Percentiles rank a stretch among this genome's conserved stretches.
These are phyloP conservation scores for Naja naja DNA, from an alignment of 2,113 vertebrate species.

Conservation along the genomic window DNA sequence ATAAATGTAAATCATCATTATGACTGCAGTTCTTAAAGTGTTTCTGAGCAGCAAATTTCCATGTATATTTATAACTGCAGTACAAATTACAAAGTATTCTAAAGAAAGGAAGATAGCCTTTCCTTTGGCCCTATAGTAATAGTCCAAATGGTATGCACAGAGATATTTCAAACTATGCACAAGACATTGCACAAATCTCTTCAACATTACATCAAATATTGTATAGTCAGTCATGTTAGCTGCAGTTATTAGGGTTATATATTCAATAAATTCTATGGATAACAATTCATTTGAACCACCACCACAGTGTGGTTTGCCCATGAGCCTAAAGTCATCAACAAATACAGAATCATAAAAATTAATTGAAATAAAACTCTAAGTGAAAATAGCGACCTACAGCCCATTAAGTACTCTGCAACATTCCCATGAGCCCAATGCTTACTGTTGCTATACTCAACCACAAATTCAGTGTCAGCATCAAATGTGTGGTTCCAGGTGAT, in stretches of 20 bases:
- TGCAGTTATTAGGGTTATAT: not conserved
- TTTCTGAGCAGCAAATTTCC: not conserved
- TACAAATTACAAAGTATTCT: not conserved
- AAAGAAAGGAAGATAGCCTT: not conserved
- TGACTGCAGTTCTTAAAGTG: not conserved
- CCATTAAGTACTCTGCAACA: constrained; percentile 54
- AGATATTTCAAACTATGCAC: not conserved
- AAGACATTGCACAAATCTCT: not conserved
- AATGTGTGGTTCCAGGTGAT: constrained; percentile 98
- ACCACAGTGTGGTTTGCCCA: not conserved
- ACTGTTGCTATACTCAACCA: constrained; percentile 98
- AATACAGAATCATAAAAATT: not conserved
- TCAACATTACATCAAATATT: not conserved
- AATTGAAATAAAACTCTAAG: constrained; percentile 5
- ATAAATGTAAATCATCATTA: not conserved
- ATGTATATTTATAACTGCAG: not conserved
- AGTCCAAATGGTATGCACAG: not conserved
- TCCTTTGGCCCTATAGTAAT: not conserved
- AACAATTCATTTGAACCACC: not conserved
- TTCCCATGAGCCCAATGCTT: constrained; percentile 80
- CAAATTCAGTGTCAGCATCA: constrained; percentile 91
- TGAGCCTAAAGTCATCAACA: not conserved
- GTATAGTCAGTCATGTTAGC: not conserved
- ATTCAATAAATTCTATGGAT: not conserved
- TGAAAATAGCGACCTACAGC: constrained; percentile 53